phyloP scores from a whole-genome alignment of 2,888 invertebrate species.

The Caenorhabditis macrosperma region DNA sequence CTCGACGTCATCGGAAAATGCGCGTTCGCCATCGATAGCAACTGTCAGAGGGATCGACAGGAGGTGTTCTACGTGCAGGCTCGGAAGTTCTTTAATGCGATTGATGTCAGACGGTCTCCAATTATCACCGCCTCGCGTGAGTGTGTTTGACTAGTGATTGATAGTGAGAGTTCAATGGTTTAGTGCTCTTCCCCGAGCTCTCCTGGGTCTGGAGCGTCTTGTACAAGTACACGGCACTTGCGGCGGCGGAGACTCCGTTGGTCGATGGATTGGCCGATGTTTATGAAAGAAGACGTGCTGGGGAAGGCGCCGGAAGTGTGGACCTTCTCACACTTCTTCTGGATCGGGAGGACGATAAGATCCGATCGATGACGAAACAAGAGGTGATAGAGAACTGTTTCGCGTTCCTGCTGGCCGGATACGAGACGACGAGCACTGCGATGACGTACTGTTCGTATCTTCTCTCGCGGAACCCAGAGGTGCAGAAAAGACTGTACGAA shows the following conservation, averaged over 20 bases:
- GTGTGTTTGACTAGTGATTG: too few species aligned
- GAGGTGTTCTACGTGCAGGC: slow-evolving; percentile 64
- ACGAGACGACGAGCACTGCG: slow-evolving; percentile 83
- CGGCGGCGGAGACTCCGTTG: slow-evolving; percentile 49
- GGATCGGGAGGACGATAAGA: slow-evolving; percentile 56
- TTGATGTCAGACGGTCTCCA: slow-evolving; percentile 24
- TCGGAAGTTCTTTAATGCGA: slow-evolving; percentile 8
- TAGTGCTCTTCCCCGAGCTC: slow-evolving; percentile 63
- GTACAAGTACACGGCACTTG: slow-evolving; percentile 48
- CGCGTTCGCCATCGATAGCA: slow-evolving; percentile 70
- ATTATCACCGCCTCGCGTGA: slow-evolving; percentile 22
- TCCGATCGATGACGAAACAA: slow-evolving; percentile 60
- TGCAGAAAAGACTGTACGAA: slow-evolving; percentile 81
- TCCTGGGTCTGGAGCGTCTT: slow-evolving; percentile 53
- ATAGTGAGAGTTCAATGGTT: too few species aligned
- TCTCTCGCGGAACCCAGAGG: slow-evolving; percentile 82
- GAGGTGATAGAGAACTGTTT: slow-evolving; percentile 81
- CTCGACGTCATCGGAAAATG: too few species aligned
- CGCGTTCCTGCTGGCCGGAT: slow-evolving; percentile 82
- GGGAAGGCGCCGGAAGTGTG: slow-evolving; percentile 60
- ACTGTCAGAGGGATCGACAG: slow-evolving; percentile 64
- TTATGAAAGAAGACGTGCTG: slow-evolving; percentile 56
- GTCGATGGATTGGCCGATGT: slow-evolving; percentile 55
- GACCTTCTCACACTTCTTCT: slow-evolving; percentile 67
- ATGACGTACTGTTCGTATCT: slow-evolving; percentile 82